Percentiles rank a stretch among this genome's conserved stretches.
These are phyloP conservation scores for Teleiodes luculella DNA, from an alignment of 2,888 invertebrate species.

Conservation along the genomic window DNA sequence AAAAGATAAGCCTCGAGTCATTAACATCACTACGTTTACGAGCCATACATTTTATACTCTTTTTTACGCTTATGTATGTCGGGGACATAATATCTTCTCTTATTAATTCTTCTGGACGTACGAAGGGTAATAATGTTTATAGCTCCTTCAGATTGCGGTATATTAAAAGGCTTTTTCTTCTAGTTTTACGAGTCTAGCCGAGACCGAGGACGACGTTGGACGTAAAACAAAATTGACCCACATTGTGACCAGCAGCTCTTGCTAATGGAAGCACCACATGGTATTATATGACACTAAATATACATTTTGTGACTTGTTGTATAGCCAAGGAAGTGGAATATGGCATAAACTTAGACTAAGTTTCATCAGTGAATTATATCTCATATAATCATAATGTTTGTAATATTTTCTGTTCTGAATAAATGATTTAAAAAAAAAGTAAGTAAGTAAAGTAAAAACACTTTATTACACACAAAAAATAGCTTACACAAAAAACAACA, in stretches of 20 bases:
- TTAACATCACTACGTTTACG: conserved; percentile 57
- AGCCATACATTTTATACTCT: conserved; percentile 52
- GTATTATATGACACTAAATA: too few relatives aligned
- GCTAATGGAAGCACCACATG: too few relatives aligned
- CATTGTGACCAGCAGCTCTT: background rate
- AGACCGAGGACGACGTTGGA: background rate
- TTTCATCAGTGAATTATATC: too few relatives aligned
- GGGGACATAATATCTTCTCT: conserved; percentile 38
- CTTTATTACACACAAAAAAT: too few relatives aligned
- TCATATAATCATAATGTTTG: too few relatives aligned
- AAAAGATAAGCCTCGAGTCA: conserved; percentile 34
- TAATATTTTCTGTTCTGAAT: too few relatives aligned
- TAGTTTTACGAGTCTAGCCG: conserved; percentile 7
- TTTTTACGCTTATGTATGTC: conserved; percentile 52
- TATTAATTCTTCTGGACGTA: conserved; percentile 47
- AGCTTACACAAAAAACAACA: too few relatives aligned
- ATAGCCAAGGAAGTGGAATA: too few relatives aligned
- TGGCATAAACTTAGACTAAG: too few relatives aligned
- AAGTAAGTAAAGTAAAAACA: too few relatives aligned
- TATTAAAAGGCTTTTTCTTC: conserved; percentile 7
- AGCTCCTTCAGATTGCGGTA: conserved; percentile 11
- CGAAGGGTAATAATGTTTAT: conserved; percentile 22
- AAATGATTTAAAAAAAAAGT: too few relatives aligned
- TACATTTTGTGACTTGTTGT: too few relatives aligned
- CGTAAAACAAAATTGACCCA: background rate